A percentile compares a stretch with the other conserved stretches of the same genome.
Evolutionary conservation across 2,113 vertebrate species (phyloP).

Genomic region (Hypanus sabinus): DNA sequence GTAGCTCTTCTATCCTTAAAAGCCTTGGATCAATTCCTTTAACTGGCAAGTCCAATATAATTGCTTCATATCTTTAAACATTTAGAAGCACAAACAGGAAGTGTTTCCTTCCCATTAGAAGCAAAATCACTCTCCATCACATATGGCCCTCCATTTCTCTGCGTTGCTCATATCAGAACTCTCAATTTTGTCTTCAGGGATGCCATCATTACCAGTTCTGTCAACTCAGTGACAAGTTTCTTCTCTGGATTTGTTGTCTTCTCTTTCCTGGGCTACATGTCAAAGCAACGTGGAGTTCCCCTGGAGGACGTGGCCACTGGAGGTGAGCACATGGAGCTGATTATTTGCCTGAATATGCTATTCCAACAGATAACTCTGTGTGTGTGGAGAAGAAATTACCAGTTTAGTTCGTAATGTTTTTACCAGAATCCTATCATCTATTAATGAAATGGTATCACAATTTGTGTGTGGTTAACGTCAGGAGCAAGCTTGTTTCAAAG

Average conservation of each 20-base stretch:
- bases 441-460: background rate
- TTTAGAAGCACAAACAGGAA: background rate
- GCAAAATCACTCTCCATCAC: background rate
- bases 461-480: background rate
- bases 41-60: background rate
- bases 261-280: constrained; percentile 82
- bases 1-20: background rate
- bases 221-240: constrained; percentile 84
- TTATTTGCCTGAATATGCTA: background rate
- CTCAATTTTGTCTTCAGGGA: constrained; percentile 57
- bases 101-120: background rate
- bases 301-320: constrained; percentile 77
- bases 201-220: constrained; percentile 80
- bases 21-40: background rate
- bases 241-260: constrained; percentile 87
- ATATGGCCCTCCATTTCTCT: background rate
- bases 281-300: constrained; percentile 77
- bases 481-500: background rate
- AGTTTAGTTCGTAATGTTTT: background rate
- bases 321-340: constrained; percentile 52
- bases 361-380: too few relatives aligned
- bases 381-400: too few relatives aligned
- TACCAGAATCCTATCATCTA: background rate
- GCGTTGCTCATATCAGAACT: background rate
- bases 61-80: too few relatives aligned